Evolutionary conservation across 1,140 invertebrate species (phyloP), one percentile per base, ranked within the genome.

Genomic region (Drosophila virilis): DNA sequence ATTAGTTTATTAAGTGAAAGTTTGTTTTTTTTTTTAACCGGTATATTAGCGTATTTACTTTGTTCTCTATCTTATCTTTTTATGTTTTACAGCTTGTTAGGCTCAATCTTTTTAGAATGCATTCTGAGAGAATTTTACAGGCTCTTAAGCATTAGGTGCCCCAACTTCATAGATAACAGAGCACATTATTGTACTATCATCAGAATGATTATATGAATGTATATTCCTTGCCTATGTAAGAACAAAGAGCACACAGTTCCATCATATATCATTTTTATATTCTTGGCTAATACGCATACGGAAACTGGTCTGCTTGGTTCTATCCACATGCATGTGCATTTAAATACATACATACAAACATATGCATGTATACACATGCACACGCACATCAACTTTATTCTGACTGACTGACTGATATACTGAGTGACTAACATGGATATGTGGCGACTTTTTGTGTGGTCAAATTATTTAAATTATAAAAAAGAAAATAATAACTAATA

Each of bases 11-110:
- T 8, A 10, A 42, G 38, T 28, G 54, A 42, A 57, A 42, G 50
- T 51, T 33, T 33, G 6, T 2, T 8, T 33, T 51, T 15, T n/a
- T 33, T 33, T 33, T 8, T n/a, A 32, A 6, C 8, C 12, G 4
- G 28, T 3, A 3, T 22, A 22, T 22, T 22, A 5, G 1, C 6
- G 8, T 6, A 50, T n/a, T 46, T 46, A 12, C 10, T 15, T 51
- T 50, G 38, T 22, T 15, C 50, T 38, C 38, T 33, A 64, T 64
- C 60, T 17, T 5, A 17, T 22, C 55, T 13, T 22, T n/a, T 15
- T 13, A 32, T 42, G 35, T 28, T 57, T 22, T n/a, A 42, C 10
- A 57, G 17, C 22, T 17, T n/a, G 7, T 38, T 28, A 28, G 10
- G n/a, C 22, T 33, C 43, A 32, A 52, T 48, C 48, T 61, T 33